Conservation (phyloP, 23 tunicate genomes). For the Phallusia fumigata region DNA sequence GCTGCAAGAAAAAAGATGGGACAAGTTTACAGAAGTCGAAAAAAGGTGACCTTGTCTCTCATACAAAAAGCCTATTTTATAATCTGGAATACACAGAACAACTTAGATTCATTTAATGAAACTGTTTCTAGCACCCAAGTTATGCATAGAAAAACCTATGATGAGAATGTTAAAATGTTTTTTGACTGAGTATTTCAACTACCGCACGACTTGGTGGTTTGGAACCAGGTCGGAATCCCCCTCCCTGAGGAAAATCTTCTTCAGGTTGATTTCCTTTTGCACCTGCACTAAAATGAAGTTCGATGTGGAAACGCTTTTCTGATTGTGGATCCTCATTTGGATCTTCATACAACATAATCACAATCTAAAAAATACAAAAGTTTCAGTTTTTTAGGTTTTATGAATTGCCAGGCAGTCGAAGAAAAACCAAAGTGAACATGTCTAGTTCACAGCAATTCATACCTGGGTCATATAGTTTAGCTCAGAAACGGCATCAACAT, state of each 20-base stretch:
- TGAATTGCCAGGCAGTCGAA: no score
- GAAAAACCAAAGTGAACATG: no score
- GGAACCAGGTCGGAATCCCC: constrained; percentile 89
- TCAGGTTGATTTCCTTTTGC: constrained; percentile 85
- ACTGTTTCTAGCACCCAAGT: no score
- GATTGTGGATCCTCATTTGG: constrained; percentile 87
- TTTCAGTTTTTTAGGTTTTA: no score
- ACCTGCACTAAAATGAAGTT: constrained; percentile 99
- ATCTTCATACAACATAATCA: constrained; percentile 97
- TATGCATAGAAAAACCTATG: no score
- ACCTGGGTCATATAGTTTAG: constrained; percentile 99
- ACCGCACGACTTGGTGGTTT: constrained; percentile 91
- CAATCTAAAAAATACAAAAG: constrained; percentile 79
- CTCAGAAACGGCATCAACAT: constrained; percentile 90
- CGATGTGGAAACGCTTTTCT: constrained; percentile 94
- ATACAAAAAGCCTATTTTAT: no score
- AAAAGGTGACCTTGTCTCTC: no score
- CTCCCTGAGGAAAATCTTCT: constrained; percentile 92
- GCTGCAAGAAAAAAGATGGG: background rate
- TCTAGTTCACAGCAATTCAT: no score
- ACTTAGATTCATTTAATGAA: no score
- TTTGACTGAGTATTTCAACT: background rate
- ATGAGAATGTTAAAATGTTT: no score
- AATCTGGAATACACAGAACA: no score
- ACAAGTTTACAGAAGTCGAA: no score